Base-by-base conservation (phyloP, 1,140 invertebrate genomes). In the Aleiodes sp. region DNA sequence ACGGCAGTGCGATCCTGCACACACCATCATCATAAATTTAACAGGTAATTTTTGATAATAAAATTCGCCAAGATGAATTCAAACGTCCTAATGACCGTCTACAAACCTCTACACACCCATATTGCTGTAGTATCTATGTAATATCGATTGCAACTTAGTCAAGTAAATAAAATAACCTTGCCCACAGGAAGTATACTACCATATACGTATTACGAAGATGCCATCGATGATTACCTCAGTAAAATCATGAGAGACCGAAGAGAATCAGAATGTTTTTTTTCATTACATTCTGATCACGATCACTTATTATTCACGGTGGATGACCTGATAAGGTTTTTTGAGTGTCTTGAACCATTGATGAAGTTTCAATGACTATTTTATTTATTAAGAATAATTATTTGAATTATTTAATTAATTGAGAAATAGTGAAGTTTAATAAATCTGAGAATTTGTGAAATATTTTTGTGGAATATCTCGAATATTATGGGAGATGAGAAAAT, bases 141-240 rank as follows among this genome's bases (percentile, higher is more conserved):
- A 19, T 28, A 56, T 26, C 62, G 21, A 31, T 41, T 31, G 16
- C 26, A 2, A 31, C 4, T 33, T n/a, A 57, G 56, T 19, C 41
- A 43, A n/a, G 29, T 57, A 52, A 68, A 73, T 76, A 76, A n/a
- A 76, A 76, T 76, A 76, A 78, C 73, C 70, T 73, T 70, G 72
- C 61, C 59, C 68, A 75, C 77, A 78, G 77, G 77, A 78, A 78
- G 75, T 73, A 74, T 35, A 73, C 68, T 52, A 70, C 76, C 76
- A 75, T 78, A 78, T 75, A 78, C 67, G 72, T 77, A 71, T 66
- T 59, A 68, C 43, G 66, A 70, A 68, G 71, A 74, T 70, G 37
- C 70, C 39, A 46, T 59, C 66, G 69, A 66, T 43, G 73, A 76
- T 76, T 72, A 78, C 59, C 39, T 68, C 63, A 61, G 43, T 35